Conservation (phyloP, 2,888 invertebrate species). For the Ellobium chinense region DNA sequence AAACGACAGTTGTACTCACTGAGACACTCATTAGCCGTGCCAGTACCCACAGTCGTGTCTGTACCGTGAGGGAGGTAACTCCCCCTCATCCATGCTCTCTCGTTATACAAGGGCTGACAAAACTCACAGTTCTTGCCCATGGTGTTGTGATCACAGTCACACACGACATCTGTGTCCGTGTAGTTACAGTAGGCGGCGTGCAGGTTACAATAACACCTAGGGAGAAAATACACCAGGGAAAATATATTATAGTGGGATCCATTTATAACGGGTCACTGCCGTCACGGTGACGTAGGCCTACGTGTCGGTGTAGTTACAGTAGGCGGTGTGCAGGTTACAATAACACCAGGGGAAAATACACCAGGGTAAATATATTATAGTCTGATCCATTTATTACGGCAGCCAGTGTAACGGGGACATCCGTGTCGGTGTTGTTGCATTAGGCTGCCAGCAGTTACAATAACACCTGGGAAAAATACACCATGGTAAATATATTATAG, state of each 20-base stretch:
- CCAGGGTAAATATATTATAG: too few relatives aligned
- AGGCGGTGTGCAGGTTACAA: slow-evolving; percentile 67
- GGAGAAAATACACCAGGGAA: not conserved
- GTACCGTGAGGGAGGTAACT: slow-evolving; percentile 57
- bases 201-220: slow-evolving; percentile 67
- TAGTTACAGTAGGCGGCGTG: slow-evolving; percentile 61
- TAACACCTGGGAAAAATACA: slow-evolving; percentile 54
- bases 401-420: too few relatives aligned
- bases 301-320: slow-evolving; percentile 50
- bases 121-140: slow-evolving; percentile 64
- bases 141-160: slow-evolving; percentile 67
- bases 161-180: slow-evolving; percentile 42
- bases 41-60: slow-evolving; percentile 58
- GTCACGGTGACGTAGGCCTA: too few relatives aligned
- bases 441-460: slow-evolving; percentile 67
- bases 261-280: too few relatives aligned
- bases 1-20: slow-evolving; percentile 59
- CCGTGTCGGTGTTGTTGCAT: slow-evolving; percentile 48
- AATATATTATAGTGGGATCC: not conserved
- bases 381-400: too few relatives aligned
- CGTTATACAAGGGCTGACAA: slow-evolving; percentile 66
- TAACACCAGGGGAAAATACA: too few relatives aligned
- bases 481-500: not conserved
- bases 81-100: slow-evolving; percentile 62
- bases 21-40: slow-evolving; percentile 64